Conservation (phyloP, 1,140 invertebrate genomes). For the Calliopsis andreniformis region DNA sequence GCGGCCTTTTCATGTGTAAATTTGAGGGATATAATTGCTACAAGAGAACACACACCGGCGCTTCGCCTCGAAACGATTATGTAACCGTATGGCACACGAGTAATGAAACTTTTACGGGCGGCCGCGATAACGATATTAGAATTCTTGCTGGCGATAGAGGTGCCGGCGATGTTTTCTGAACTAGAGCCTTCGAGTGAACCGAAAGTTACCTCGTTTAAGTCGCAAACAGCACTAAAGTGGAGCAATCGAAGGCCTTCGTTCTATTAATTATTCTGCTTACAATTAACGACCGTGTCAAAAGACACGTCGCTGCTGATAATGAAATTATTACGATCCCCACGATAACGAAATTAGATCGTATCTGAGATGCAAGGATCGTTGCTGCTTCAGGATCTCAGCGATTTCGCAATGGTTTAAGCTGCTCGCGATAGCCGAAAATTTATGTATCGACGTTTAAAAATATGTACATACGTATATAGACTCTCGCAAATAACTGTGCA, state of each 20-base stretch:
- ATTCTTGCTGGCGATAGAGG: slow-evolving; percentile 4
- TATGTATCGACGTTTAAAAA: neutral
- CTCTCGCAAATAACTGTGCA: neutral
- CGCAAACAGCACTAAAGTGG: neutral
- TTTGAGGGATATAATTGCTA: slow-evolving; percentile 65
- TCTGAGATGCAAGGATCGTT: neutral
- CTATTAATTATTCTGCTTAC: neutral
- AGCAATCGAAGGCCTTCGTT: neutral
- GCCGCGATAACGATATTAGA: slow-evolving; percentile 46
- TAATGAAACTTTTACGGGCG: slow-evolving; percentile 38
- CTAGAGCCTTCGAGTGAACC: neutral
- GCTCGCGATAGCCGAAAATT: neutral
- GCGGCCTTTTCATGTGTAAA: slow-evolving; percentile 75
- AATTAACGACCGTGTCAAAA: neutral
- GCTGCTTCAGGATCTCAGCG: too few relatives aligned
- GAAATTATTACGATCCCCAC: neutral
- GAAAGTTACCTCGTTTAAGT: neutral
- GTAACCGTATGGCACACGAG: slow-evolving; percentile 31
- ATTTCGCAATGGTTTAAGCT: neutral
- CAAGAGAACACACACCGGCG: slow-evolving; percentile 34
- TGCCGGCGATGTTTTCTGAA: neutral
- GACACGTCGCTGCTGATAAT: slow-evolving; percentile 14
- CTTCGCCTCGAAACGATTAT: slow-evolving; percentile 43
- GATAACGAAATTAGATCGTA: neutral
- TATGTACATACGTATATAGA: neutral